Base-by-base conservation (phyloP, 2,797 vertebrate genomes). In the Syncerus caffer region DNA sequence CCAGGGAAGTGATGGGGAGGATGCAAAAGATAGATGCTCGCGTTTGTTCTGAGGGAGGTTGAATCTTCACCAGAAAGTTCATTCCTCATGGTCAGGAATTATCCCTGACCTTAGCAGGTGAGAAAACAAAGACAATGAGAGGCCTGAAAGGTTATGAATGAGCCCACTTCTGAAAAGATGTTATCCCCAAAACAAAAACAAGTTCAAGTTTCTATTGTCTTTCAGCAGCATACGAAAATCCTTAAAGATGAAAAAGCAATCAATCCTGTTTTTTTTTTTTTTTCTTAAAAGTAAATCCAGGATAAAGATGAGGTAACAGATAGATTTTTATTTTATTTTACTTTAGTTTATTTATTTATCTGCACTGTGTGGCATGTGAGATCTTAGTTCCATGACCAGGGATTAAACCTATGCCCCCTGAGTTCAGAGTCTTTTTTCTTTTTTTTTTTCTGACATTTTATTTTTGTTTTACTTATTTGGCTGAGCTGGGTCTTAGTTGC, bases 1-100 rank as follows among this genome's bases (percentile, higher is more conserved):
- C 79, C 95, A 84, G 93, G 89, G 95, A 96, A 89, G 86, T 79
- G 97, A 93, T 60, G 50, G 55, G 55, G 38, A 85, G 64, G 82
- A 29, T 0, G 12, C 9, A 3, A 3, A 2, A 34, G 31, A 60
- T 3, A 14, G 7, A 11, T 1, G 1, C 3, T 51, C 31, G 3
- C 51, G 50, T 62, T n/a, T 55, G 38, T 45, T 58, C 45, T 1
- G 19, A 90, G 83, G 23, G 23, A 76, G 62, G 80, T 21, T 42
- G 29, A 6, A 31, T 2, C 0, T 7, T 85, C 55, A 42, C 34
- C 1, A 4, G 76, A 23, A 42, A 0, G 14, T 27, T 55, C 53
- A 9, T 29, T n/a, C 45, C 93, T 85, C 3, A n/a, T 50, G 16
- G 1, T n/a, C 29, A 25, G 85, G 85, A 83, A 74, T 31, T 2